Evolutionary conservation across 2,797 vertebrate genomes (phyloP).

Genomic region (Heterohyrax brucei): DNA sequence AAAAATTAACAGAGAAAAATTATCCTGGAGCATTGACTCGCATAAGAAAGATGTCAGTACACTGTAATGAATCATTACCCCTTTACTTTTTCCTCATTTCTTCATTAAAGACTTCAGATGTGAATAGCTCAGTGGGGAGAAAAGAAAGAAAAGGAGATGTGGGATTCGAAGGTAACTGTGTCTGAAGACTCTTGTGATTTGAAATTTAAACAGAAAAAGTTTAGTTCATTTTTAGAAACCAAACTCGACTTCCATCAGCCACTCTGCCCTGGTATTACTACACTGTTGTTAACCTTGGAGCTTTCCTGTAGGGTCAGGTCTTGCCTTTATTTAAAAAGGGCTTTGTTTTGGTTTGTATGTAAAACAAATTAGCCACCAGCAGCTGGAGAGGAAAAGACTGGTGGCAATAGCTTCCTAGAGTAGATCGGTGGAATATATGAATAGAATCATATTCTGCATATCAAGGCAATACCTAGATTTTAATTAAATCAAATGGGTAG

Average conservation of each 20-base stretch:
- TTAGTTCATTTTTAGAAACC: slow-evolving; percentile 33
- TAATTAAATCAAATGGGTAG: neutral
- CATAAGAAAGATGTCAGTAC: slow-evolving; percentile 15
- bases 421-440: neutral
- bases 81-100: neutral
- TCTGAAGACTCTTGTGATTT: neutral
- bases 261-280: neutral
- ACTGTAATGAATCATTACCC: neutral
- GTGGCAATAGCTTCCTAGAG: neutral
- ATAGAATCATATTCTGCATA: slow-evolving; percentile 9
- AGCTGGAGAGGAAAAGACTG: neutral
- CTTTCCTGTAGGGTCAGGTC: neutral
- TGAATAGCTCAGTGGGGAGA: neutral
- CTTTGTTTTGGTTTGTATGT: neutral
- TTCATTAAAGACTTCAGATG: slow-evolving; percentile 24
- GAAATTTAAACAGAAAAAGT: slow-evolving; percentile 48
- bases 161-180: neutral
- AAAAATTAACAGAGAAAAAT: slow-evolving; percentile 44
- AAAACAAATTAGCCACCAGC: neutral
- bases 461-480: neutral
- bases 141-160: neutral
- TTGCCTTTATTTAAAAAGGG: slow-evolving; percentile 34
- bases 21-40: neutral
- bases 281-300: neutral
- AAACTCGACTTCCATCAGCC: slow-evolving; percentile 47